Evolutionary conservation across 1,140 invertebrate species (phyloP), one percentile per base, ranked within the genome.

Genomic region (Venturia canescens): DNA sequence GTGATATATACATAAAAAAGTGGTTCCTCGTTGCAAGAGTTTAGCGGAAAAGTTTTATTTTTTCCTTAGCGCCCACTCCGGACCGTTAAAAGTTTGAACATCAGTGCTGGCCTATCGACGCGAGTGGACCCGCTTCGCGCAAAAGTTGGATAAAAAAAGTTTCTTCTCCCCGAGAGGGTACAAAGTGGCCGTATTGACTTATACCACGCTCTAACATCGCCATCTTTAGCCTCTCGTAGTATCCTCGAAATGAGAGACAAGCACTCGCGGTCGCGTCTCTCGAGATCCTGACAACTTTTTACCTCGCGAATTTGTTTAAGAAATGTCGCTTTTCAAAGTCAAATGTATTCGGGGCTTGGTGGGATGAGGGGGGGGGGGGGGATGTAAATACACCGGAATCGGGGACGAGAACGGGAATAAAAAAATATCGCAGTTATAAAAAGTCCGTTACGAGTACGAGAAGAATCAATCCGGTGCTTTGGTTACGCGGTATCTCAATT

Each of bases 71-170:
- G 13, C 50, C n/a, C 50, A 18, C n/a, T 15, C 11, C 50, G 50
- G n/a, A 31, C 27, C 66, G 75, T 84, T 83, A 78, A 83, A 83
- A 82, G 83, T 83, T 84, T 26, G n/a, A 84, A 71, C 50, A n/a
- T n/a, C 50, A 53, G 15, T 53, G 50, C 70, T 80, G 72, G 69
- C 26, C 31, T 57, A 77, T 83, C 75, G 69, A 53, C 50, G 50
- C 50, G 31, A 34, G 31, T 34, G 31, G 31, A 34, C n/a, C 50
- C n/a, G 50, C 50, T 53, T 3, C 50, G 50, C 50, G 50, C 38
- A 15, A 67, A 79, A 84, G 48, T 69, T 78, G 53, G 44, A 80
- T 74, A 78, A 57, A 82, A 86, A 86, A 80, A 34, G 3, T 34
- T 34, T 34, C 7, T 85, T 84, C 23, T 34, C 67, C 77, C 79